phyloP scores from a whole-genome alignment of 2,888 invertebrate genomes.

The Ophraella communa region DNA sequence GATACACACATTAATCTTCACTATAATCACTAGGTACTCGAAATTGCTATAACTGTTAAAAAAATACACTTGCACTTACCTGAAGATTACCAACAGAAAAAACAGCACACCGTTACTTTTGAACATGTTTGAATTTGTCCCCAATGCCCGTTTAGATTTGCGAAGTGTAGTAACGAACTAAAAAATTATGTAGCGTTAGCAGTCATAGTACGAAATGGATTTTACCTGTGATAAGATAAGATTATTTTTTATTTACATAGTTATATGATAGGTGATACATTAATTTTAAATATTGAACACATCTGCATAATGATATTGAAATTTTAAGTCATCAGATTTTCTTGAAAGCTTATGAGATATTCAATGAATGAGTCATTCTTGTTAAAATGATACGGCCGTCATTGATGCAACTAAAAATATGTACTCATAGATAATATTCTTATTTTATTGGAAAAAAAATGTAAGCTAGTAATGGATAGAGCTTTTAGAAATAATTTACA shows the following conservation, averaged over 20 bases:
- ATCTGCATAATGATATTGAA: not conserved
- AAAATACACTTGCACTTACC: too few relatives aligned
- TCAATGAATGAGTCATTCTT: not conserved
- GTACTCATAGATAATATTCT: too few relatives aligned
- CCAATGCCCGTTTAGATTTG: not conserved
- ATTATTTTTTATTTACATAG: constrained; percentile 16
- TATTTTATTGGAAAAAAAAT: too few relatives aligned
- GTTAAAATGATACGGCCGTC: not conserved
- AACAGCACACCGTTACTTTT: not conserved
- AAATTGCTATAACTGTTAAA: too few relatives aligned
- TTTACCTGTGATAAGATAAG: constrained; percentile 34
- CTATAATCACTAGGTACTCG: not conserved
- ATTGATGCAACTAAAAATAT: not conserved
- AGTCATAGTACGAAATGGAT: constrained; percentile 18
- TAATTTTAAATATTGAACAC: not conserved
- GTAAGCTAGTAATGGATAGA: too few relatives aligned
- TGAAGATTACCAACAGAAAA: not conserved
- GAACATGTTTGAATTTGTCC: not conserved
- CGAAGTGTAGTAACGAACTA: constrained; percentile 12
- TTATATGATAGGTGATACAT: constrained; percentile 8
- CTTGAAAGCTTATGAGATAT: not conserved
- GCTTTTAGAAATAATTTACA: too few relatives aligned
- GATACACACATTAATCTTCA: too few relatives aligned
- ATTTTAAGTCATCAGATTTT: not conserved
- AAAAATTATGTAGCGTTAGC: constrained; percentile 12